Base-by-base conservation (phyloP, 2,797 vertebrate species). In the Typhlichthys eigenmanni region DNA sequence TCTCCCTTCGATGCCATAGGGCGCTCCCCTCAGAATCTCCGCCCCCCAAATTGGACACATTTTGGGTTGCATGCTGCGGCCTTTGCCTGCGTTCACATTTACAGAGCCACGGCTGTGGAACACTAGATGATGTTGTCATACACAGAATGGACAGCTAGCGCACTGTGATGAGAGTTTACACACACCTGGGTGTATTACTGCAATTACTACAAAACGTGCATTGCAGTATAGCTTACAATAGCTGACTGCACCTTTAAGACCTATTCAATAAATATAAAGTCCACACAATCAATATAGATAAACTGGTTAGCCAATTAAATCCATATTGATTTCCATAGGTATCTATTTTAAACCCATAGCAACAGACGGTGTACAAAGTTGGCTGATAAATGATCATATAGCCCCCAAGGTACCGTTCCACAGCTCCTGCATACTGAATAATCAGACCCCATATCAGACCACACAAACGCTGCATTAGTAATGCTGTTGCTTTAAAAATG, bases 331-430 rank as follows among this genome's bases (percentile, higher is more conserved):
- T 58, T 10, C 16, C 17, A 55, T 56, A n/a, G 1, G 16, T 48
- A 13, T 12, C 58, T 59, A 13, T 48, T 38, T 56, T 9, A 19
- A 63, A 55, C n/a, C 11, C 5, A n/a, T 63, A 3, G 43, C 19
- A 14, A 16, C 8, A 16, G 17, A 16, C 10, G 16, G 13, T 51
- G 1, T 24, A 38, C 12, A 50, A 34, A 0, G 14, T 53, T 32
- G 29, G 29, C 49, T 62, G 50, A 50, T 47, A 51, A 24, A 53
- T 24, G 60, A 62, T 62, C 45, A 53, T 53, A 34, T 53, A 16
- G 49, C 60, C 24, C 50, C 51, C 14, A 7, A 62, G 60, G 34
- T 53, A 43, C 51, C 47, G 8, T 61, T 61, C 49, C 9, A 32
- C 49, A 38, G 12, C 17, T 62, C 38, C 54, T 62, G 24, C 11